phyloP scores from a whole-genome alignment of 2,797 vertebrate genomes.

The Zenarchopterus dispar region DNA sequence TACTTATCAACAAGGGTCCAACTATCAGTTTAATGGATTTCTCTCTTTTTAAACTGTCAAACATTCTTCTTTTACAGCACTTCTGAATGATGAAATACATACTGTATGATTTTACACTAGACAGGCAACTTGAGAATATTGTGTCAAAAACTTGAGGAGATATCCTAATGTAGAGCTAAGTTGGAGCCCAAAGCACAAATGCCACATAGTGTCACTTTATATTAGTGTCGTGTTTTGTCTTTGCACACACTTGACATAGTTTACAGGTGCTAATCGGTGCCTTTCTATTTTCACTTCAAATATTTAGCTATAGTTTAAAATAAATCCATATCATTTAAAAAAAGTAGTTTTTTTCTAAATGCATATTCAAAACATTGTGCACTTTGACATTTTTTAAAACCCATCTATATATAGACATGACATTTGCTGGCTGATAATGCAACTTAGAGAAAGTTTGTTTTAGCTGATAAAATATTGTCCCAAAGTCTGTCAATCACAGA shows the following conservation, averaged over 20 bases:
- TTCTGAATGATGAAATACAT: neutral
- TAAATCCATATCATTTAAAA: neutral
- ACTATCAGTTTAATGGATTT: slow-evolving; percentile 42
- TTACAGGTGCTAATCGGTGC: slow-evolving; percentile 39
- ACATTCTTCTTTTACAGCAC: slow-evolving; percentile 31
- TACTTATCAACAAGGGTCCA: slow-evolving; percentile 39
- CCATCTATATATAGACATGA: slow-evolving; percentile 2
- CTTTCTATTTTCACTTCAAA: slow-evolving; percentile 15
- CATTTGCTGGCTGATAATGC: slow-evolving; percentile 37
- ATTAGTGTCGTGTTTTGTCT: slow-evolving; percentile 74
- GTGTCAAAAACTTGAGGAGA: slow-evolving; percentile 32
- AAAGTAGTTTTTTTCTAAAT: neutral
- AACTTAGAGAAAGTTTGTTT: slow-evolving; percentile 39
- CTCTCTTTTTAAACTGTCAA: slow-evolving; percentile 17
- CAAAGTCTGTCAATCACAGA: slow-evolving; percentile 70
- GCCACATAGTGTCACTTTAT: slow-evolving; percentile 71
- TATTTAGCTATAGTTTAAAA: slow-evolving; percentile 26
- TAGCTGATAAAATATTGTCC: slow-evolving; percentile 42
- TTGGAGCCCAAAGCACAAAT: slow-evolving; percentile 64
- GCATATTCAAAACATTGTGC: slow-evolving; percentile 15
- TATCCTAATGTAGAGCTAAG: slow-evolving; percentile 37
- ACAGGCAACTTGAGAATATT: slow-evolving; percentile 29
- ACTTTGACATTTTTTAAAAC: slow-evolving; percentile 14
- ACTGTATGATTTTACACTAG: slow-evolving; percentile 6
- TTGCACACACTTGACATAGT: slow-evolving; percentile 36